Percentiles rank a stretch among this genome's conserved stretches.
Evolutionary conservation across 2,888 invertebrate species (phyloP).

Genomic region (Sphaerophoria rueppellii): DNA sequence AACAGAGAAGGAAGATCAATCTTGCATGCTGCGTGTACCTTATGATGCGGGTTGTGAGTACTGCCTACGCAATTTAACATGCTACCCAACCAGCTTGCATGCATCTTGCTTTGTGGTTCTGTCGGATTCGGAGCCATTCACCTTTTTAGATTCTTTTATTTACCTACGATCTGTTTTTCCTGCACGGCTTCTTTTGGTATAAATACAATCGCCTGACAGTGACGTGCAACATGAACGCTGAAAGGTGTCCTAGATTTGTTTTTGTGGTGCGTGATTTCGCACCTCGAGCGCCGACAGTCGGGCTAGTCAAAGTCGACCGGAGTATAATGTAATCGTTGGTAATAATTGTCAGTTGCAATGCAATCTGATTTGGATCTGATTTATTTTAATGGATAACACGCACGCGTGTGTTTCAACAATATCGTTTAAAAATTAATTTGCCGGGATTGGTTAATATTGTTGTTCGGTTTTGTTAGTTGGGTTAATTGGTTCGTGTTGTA

Average conservation of each 20-base stretch:
- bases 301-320: conserved; percentile 23
- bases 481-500: not conserved
- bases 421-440: conserved; percentile 24
- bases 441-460: not conserved
- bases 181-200: conserved; percentile 22
- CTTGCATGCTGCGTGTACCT: conserved; percentile 16
- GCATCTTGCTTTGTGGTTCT: conserved; percentile 14
- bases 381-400: conserved; percentile 41
- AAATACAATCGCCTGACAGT: conserved; percentile 31
- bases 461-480: not conserved
- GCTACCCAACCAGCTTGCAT: conserved; percentile 17
- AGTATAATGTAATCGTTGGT: conserved; percentile 53
- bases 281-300: conserved; percentile 54
- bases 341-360: conserved; percentile 64
- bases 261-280: conserved; percentile 64
- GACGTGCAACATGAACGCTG: conserved; percentile 43
- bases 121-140: conserved; percentile 52
- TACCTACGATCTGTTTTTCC: conserved; percentile 32
- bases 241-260: conserved; percentile 60
- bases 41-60: conserved; percentile 11
- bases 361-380: conserved; percentile 64
- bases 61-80: not conserved
- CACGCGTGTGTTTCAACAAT: conserved; percentile 34
- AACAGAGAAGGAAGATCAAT: not conserved
- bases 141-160: conserved; percentile 53